Conservation (phyloP, 2,797 vertebrate species). For the Lophotriccus pileatus region DNA sequence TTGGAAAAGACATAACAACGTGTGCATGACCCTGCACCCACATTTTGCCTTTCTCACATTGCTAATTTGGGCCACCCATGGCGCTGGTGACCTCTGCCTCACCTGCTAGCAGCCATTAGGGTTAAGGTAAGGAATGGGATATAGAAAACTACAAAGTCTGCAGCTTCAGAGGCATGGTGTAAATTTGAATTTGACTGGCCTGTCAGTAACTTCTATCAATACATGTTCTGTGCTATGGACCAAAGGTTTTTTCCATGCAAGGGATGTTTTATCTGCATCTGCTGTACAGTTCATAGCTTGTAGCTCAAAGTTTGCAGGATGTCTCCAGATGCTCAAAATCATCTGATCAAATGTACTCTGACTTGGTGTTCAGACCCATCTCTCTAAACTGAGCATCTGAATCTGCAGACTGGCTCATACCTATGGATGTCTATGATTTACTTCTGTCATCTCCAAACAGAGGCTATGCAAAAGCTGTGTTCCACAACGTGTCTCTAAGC, state of each 20-base stretch:
- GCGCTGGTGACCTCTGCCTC: background rate
- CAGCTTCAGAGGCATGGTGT: background rate
- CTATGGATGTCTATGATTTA: background rate
- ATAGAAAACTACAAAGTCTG: background rate
- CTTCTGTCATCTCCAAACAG: background rate
- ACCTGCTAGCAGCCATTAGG: background rate
- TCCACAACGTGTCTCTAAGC: background rate
- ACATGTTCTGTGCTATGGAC: rapidly evolving
- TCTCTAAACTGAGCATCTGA: background rate
- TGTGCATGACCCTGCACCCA: background rate
- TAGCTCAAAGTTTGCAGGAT: background rate
- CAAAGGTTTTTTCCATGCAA: background rate
- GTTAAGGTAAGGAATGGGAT: background rate
- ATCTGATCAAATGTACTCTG: background rate
- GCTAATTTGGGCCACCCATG: background rate
- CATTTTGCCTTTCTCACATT: background rate
- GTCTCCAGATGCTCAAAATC: background rate
- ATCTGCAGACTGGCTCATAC: background rate
- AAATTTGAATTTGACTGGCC: background rate
- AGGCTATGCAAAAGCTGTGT: background rate
- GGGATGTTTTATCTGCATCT: background rate
- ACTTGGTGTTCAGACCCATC: background rate
- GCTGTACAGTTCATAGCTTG: background rate
- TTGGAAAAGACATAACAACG: background rate
- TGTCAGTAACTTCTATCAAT: background rate